These are phyloP conservation scores for Andrena bucephala DNA, from an alignment of 2,888 invertebrate species.

Conservation along the genomic window DNA sequence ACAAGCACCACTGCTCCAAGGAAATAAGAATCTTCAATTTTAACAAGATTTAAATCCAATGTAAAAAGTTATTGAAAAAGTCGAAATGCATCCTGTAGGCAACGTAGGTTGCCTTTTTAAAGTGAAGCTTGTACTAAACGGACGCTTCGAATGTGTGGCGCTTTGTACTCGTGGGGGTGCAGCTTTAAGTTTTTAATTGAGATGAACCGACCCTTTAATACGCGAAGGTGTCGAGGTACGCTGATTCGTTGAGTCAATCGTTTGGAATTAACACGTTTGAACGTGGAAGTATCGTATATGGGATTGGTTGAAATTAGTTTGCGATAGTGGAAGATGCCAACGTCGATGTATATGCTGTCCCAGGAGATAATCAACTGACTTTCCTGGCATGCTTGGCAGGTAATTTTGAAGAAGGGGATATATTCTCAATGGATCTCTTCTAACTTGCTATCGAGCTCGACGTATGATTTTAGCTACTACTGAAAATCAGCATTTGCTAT, in stretches of 20 bases:
- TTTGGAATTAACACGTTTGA: constrained; percentile 36
- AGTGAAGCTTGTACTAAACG: too few species aligned
- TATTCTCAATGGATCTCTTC: background rate
- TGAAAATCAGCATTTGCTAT: background rate
- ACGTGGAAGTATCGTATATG: constrained; percentile 29
- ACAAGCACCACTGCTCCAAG: too few species aligned
- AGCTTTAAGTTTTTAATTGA: background rate
- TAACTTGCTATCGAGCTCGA: background rate
- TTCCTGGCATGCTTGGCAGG: background rate
- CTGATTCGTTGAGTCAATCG: background rate
- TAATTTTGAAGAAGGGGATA: background rate
- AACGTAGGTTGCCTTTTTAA: too few species aligned
- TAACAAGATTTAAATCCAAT: too few species aligned
- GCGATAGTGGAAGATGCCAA: background rate
- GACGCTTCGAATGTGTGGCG: too few species aligned
- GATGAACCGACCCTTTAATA: background rate
- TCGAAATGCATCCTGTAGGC: too few species aligned
- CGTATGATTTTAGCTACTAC: background rate
- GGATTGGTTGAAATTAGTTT: constrained; percentile 18
- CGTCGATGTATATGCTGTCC: background rate
- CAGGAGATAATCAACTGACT: background rate
- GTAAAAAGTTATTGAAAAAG: too few species aligned
- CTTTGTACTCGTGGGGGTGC: background rate
- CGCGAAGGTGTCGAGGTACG: constrained; percentile 9
- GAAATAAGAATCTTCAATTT: too few species aligned